phyloP scores from a whole-genome alignment of 2,888 invertebrate genomes.

The Lottia gigantea region DNA sequence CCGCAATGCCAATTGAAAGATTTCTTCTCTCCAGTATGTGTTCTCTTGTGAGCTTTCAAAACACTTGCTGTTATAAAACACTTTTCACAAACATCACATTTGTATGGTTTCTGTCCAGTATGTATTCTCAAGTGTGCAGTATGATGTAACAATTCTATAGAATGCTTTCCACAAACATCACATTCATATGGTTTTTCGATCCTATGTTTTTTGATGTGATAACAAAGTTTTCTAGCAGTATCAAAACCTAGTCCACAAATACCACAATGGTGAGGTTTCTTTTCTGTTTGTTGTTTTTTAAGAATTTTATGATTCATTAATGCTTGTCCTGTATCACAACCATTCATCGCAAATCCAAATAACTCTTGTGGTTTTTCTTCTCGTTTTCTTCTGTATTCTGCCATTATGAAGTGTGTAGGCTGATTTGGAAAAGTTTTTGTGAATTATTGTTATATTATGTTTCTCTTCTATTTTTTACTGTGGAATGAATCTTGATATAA shows the following conservation, averaged over 20 bases:
- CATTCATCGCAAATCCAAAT: not conserved
- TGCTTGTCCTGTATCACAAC: not conserved
- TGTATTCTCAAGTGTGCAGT: not conserved
- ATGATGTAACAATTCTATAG: not conserved
- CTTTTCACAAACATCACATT: slow-evolving; percentile 8
- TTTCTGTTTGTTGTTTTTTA: not conserved
- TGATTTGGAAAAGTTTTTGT: not conserved
- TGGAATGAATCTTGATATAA: not conserved
- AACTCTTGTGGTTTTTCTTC: not conserved
- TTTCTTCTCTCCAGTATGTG: not conserved
- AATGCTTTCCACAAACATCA: not conserved
- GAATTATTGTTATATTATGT: no score
- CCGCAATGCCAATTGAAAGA: not conserved
- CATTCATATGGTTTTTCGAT: not conserved
- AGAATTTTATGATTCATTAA: not conserved
- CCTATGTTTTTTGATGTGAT: not conserved
- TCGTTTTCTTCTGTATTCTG: not conserved
- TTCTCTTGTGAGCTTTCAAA: not conserved
- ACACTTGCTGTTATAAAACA: not conserved
- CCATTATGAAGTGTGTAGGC: not conserved
- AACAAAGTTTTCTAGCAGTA: not conserved
- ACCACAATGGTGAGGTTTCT: not conserved
- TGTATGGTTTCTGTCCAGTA: not conserved
- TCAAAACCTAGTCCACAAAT: not conserved
- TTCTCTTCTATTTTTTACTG: not conserved